Evolutionary conservation across 2,888 invertebrate species (phyloP).

Genomic region (Polydrusus pterygomalis): DNA sequence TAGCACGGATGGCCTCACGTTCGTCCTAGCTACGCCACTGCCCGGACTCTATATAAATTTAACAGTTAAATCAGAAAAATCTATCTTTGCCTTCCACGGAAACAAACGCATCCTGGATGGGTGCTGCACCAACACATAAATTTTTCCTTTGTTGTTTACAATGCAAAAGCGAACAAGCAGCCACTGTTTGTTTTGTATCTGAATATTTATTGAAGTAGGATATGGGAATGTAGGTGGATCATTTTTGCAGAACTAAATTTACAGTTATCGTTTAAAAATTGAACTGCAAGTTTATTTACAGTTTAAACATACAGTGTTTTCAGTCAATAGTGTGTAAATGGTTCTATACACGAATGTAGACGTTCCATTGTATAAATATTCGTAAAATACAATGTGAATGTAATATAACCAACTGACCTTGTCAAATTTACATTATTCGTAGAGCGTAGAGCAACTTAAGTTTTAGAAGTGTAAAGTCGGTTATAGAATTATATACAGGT

Average conservation of each 20-base stretch:
- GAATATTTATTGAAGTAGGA: conserved; percentile 26
- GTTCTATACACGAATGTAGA: too few relatives aligned
- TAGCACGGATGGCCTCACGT: too few relatives aligned
- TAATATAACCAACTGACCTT: too few relatives aligned
- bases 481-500: too few relatives aligned
- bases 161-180: conserved; percentile 12
- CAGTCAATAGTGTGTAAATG: too few relatives aligned
- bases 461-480: too few relatives aligned
- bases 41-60: too few relatives aligned
- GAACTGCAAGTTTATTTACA: not conserved
- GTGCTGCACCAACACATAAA: conserved; percentile 19
- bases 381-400: too few relatives aligned
- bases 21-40: too few relatives aligned
- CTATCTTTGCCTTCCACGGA: conserved; percentile 13
- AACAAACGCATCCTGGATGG: conserved; percentile 25
- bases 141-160: conserved; percentile 28
- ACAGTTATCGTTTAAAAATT: conserved; percentile 8
- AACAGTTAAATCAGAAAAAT: conserved; percentile 20
- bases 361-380: too few relatives aligned
- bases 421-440: too few relatives aligned
- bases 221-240: conserved; percentile 8
- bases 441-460: too few relatives aligned
- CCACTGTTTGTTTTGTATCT: conserved; percentile 24
- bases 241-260: conserved; percentile 1
- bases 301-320: not conserved